phyloP scores from a whole-genome alignment of 2,797 vertebrate species.

The Chelon auratus region DNA sequence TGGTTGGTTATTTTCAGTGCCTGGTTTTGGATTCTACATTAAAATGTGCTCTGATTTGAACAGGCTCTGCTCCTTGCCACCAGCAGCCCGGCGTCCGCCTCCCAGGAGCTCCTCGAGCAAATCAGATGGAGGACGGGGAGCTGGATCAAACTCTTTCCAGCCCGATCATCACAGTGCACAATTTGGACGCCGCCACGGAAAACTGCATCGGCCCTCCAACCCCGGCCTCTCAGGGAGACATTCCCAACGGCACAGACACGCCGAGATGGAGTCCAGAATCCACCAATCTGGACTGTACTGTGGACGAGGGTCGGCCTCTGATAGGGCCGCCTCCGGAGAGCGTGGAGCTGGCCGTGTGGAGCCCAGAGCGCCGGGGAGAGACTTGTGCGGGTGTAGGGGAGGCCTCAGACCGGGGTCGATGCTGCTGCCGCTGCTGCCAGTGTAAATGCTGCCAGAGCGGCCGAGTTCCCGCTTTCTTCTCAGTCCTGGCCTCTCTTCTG shows the following conservation, averaged over 20 bases:
- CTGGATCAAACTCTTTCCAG: slow-evolving; percentile 67
- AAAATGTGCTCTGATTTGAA: slow-evolving; percentile 52
- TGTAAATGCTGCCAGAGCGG: slow-evolving; percentile 73
- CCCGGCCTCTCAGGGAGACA: slow-evolving; percentile 56
- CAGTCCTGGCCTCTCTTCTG: slow-evolving; percentile 78
- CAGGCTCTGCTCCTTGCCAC: slow-evolving; percentile 68
- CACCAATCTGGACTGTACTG: slow-evolving; percentile 62
- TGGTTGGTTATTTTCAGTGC: slow-evolving; percentile 23
- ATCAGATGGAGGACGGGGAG: slow-evolving; percentile 48
- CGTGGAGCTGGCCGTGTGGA: slow-evolving; percentile 79
- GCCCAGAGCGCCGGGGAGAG: slow-evolving; percentile 50
- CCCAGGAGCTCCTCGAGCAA: slow-evolving; percentile 36
- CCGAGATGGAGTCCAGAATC: slow-evolving; percentile 72
- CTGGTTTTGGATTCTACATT: slow-evolving; percentile 29
- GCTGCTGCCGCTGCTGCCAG: slow-evolving; percentile 69
- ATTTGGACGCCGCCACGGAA: slow-evolving; percentile 63
- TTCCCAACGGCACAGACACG: slow-evolving; percentile 69
- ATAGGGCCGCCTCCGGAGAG: slow-evolving; percentile 69
- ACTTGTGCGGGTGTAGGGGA: slow-evolving; percentile 35
- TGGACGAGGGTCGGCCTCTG: slow-evolving; percentile 75
- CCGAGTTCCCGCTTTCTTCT: slow-evolving; percentile 73
- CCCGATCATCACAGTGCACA: slow-evolving; percentile 53
- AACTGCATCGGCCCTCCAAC: slow-evolving; percentile 62
- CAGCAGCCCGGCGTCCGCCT: slow-evolving; percentile 54
- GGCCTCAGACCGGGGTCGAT: slow-evolving; percentile 32